Base-by-base conservation (phyloP, 1,140 invertebrate species). In the Bathynomus jamesi region DNA sequence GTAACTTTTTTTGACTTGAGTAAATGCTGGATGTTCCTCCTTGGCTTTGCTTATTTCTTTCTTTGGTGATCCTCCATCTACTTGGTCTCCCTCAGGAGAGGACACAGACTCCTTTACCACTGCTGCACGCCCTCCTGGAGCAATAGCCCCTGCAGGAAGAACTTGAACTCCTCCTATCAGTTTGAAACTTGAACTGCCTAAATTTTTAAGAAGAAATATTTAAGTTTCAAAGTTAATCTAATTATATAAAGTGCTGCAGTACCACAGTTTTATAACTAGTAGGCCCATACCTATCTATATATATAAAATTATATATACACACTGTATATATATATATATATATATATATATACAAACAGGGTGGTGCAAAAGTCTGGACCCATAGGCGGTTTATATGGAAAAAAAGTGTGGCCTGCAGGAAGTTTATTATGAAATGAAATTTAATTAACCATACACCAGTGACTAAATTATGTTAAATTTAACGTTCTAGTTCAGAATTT, bases 1-100 rank as follows among this genome's bases (percentile, higher is more conserved):
- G 71, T 78, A 72, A 80, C 80, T 82, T 70, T 81, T 81, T 71
- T 81, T 81, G 25, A 84, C 80, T 79, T 84, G 83, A 72, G 85
- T 85, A 79, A 86, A 86, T 67, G 85, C 81, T 72, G 85, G 83
- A 69, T 60, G 46, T 60, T 66, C 69, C 64, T 77, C 73, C 25
- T 70, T 80, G 80, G 82, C 80, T 82, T 86, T 85, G 70, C 27
- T 28, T 62, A n/a, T 63, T 32, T 7, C 53, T 46, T 61, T 24
- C 21, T 62, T 24, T 32, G 30, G 29, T 61, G 73, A 30, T 21
- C 46, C n/a, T 13, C 68, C 60, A 29, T 61, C 60, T 30, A 53
- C 30, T 31, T 67, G 68, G 13, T 70, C 66, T 4, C 68, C 63
- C 40, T 73, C 68, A 5, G 69, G 69, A 4, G 71, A 46, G 10